Evolutionary conservation across 2,797 vertebrate species (phyloP).

Genomic region (Channallabes apus): DNA sequence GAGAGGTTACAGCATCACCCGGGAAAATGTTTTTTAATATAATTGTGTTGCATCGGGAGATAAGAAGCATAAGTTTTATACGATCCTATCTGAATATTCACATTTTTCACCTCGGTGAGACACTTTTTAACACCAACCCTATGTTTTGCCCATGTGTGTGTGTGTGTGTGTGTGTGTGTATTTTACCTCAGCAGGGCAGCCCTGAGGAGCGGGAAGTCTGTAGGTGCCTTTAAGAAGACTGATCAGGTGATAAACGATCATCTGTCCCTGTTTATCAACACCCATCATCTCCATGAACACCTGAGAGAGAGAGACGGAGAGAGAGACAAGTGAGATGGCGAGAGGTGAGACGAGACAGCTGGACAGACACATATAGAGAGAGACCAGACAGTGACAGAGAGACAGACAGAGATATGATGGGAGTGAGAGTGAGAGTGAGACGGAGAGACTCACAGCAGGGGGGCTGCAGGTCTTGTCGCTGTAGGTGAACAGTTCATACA

Average conservation of each 20-base stretch:
- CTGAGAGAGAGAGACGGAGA: constrained; percentile 62
- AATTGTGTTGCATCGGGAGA: too few relatives aligned
- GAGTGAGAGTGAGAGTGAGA: background rate
- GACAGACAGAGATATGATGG: background rate
- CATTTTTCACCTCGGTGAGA: too few relatives aligned
- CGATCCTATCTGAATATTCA: too few relatives aligned
- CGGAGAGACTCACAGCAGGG: constrained; percentile 80
- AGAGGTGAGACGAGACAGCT: background rate
- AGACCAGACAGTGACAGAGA: background rate
- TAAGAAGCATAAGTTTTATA: too few relatives aligned
- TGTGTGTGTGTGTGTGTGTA: constrained; percentile 8
- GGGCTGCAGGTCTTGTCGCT: constrained; percentile 95
- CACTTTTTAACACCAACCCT: too few relatives aligned
- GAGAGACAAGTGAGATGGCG: constrained; percentile 2
- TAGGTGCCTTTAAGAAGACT: constrained; percentile 87
- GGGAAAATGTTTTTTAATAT: too few relatives aligned
- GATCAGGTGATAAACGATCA: constrained; percentile 97
- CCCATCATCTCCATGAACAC: constrained; percentile 98
- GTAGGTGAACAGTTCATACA: constrained; percentile 95
- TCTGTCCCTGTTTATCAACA: constrained; percentile 96
- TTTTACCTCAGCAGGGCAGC: constrained; percentile 86
- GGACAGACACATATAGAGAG: background rate
- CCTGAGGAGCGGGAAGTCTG: constrained; percentile 83
- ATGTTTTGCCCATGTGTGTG: too few relatives aligned
- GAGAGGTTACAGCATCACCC: too few relatives aligned